Percentiles rank a stretch among this genome's conserved stretches.
Conservation (phyloP, 2,888 invertebrate genomes). For the Malacosoma neustria region DNA sequence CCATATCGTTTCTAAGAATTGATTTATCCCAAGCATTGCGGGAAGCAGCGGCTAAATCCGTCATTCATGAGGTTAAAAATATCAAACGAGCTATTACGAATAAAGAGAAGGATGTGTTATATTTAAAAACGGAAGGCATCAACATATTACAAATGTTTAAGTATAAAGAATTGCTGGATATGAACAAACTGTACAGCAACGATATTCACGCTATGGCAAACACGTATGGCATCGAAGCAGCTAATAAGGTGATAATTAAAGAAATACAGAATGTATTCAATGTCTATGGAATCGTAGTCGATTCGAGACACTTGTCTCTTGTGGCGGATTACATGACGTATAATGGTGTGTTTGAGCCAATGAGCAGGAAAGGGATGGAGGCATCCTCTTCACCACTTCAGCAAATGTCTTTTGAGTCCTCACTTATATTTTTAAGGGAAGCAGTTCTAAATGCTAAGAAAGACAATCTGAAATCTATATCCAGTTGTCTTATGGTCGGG, state of each 20-base stretch:
- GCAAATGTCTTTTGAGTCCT: conserved; percentile 98
- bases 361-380: conserved; percentile 94
- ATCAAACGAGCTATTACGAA: conserved; percentile 91
- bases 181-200: conserved; percentile 92
- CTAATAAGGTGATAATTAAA: conserved; percentile 90
- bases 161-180: conserved; percentile 83
- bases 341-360: conserved; percentile 90
- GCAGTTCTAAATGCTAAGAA: conserved; percentile 81
- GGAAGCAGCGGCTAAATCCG: conserved; percentile 79
- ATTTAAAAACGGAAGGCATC: conserved; percentile 95
- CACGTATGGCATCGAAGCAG: conserved; percentile 98
- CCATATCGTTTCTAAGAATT: conserved; percentile 64
- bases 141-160: conserved; percentile 94
- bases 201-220: conserved; percentile 93
- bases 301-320: conserved; percentile 92
- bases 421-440: conserved; percentile 87
- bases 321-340: conserved; percentile 99
- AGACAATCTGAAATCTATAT: conserved; percentile 88
- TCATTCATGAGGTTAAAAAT: conserved; percentile 85
- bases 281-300: conserved; percentile 97
- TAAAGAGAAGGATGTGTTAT: conserved; percentile 76
- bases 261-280: conserved; percentile 98
- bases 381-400: conserved; percentile 94
- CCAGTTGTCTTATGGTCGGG: conserved; percentile 90
- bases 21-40: conserved; percentile 85